phyloP scores from a whole-genome alignment of 2,888 invertebrate species.

The Himalopsyche tibetana region DNA sequence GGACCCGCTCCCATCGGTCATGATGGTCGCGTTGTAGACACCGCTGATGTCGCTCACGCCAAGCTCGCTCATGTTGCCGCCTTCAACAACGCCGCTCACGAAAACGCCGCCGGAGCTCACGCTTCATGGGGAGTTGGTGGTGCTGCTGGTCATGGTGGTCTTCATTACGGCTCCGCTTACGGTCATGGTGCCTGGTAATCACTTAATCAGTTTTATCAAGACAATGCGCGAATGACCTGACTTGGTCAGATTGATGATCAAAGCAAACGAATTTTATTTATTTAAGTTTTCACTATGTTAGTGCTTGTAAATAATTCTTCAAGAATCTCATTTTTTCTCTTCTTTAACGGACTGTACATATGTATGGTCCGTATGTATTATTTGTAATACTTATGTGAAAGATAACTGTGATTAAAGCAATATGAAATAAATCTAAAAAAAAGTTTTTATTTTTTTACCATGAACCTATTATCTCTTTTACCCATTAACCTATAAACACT shows the following conservation, averaged over 20 bases:
- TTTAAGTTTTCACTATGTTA: not conserved
- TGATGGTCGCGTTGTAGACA: conserved; percentile 60
- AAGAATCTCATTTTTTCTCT: too few relatives aligned
- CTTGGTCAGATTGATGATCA: not conserved
- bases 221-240: not conserved
- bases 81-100: conserved; percentile 53
- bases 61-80: conserved; percentile 66
- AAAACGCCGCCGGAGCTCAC: conserved; percentile 49
- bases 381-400: not conserved
- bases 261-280: not conserved
- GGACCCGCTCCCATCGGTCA: conserved; percentile 59
- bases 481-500: too few relatives aligned
- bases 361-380: not conserved
- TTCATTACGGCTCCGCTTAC: not conserved
- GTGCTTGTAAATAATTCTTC: not conserved
- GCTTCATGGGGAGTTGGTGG: conserved; percentile 48
- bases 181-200: conserved; percentile 32
- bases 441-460: not conserved
- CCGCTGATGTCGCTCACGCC: conserved; percentile 52
- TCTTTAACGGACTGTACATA: not conserved
- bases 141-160: not conserved
- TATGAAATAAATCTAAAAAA: conserved; percentile 45
- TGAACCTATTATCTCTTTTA: too few relatives aligned
- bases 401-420: conserved; percentile 40
- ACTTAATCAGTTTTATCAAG: not conserved